Percentiles rank a stretch among this genome's conserved stretches.
phyloP scores from a whole-genome alignment of 1,140 invertebrate species.

The Ridgeia piscesae region DNA sequence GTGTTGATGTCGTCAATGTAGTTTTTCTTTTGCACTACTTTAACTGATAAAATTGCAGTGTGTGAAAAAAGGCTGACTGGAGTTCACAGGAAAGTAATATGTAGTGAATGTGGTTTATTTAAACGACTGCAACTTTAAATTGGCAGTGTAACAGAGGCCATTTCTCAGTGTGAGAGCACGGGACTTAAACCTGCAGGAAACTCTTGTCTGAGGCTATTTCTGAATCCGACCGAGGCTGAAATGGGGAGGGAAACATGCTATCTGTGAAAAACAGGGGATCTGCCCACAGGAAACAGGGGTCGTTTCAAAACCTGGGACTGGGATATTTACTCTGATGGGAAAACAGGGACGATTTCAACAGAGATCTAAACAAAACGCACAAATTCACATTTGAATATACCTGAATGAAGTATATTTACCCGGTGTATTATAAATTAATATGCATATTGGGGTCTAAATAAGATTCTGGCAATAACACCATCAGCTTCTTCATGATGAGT shows the following conservation, averaged over 20 bases:
- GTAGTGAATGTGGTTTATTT: not conserved
- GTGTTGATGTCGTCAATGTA: too few relatives aligned
- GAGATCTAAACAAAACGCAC: not conserved
- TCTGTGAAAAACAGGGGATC: not conserved
- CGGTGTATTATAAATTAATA: too few relatives aligned
- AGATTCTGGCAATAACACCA: not conserved
- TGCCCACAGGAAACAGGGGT: not conserved
- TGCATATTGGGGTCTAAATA: not conserved
- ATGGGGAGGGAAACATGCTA: not conserved
- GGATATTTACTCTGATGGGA: not conserved
- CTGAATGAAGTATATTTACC: too few relatives aligned
- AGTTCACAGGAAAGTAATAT: too few relatives aligned
- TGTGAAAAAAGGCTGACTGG: too few relatives aligned
- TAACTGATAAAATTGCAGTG: too few relatives aligned
- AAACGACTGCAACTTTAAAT: not conserved
- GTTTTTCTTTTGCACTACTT: too few relatives aligned
- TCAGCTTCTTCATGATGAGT: not conserved
- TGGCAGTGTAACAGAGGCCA: not conserved
- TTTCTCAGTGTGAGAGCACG: not conserved
- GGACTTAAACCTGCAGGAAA: not conserved
- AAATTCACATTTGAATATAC: not conserved
- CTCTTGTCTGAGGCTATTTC: too few relatives aligned
- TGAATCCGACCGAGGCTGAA: too few relatives aligned
- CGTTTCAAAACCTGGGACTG: not conserved
- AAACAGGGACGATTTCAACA: not conserved